phyloP scores from a whole-genome alignment of 2,797 vertebrate species.

The Xerus rutilus region DNA sequence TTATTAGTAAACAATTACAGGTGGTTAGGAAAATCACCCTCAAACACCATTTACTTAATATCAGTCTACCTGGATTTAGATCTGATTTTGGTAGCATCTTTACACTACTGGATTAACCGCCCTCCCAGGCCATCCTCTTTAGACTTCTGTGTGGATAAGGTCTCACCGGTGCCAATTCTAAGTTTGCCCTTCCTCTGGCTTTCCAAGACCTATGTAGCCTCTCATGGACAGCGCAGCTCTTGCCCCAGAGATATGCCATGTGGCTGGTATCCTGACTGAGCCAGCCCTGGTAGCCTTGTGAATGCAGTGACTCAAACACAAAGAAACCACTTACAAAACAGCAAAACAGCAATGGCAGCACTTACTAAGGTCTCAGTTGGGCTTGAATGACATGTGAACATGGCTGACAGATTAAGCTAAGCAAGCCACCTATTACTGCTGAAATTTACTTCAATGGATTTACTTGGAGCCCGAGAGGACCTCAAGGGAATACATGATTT shows the following conservation, averaged over 20 bases:
- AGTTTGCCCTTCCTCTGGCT: background rate
- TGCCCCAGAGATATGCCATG: background rate
- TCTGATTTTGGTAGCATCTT: background rate
- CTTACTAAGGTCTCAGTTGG: background rate
- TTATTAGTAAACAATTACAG: background rate
- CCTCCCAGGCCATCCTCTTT: background rate
- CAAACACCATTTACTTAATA: background rate
- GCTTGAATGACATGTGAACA: background rate
- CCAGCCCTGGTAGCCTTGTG: background rate
- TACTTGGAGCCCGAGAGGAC: too few relatives aligned
- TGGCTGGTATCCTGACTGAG: background rate
- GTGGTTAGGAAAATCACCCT: background rate
- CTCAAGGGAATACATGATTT: background rate
- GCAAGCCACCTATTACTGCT: background rate
- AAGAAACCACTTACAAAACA: background rate
- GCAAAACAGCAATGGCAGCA: background rate
- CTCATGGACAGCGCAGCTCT: background rate
- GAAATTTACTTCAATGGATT: background rate
- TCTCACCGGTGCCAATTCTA: background rate
- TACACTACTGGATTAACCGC: background rate
- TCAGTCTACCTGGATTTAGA: background rate
- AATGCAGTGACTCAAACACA: background rate
- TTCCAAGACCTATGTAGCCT: background rate
- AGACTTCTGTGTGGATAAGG: background rate
- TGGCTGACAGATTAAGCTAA: background rate